Conservation (phyloP, 2,113 vertebrate genomes). For the Thinocorus orbignyianus region DNA sequence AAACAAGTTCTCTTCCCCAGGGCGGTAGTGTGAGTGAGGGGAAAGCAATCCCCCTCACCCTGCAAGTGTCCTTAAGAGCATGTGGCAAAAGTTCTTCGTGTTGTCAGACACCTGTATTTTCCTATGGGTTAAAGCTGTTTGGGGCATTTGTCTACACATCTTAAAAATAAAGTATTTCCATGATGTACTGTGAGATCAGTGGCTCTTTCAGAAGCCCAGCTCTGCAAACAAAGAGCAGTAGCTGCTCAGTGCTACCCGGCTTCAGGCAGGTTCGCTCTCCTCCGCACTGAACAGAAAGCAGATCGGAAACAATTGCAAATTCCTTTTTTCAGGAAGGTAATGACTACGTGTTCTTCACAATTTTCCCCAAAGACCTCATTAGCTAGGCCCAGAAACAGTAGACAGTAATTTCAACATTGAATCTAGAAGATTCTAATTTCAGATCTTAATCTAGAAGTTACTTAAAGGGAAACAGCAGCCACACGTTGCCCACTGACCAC, state of each 20-base stretch:
- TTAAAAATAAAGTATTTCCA: not conserved
- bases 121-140: not conserved
- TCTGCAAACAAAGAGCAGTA: not conserved
- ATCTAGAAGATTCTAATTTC: not conserved
- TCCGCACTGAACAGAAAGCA: not conserved
- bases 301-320: not conserved
- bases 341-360: not conserved
- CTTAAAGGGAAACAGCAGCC: not conserved
- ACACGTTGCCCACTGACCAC: accelerated
- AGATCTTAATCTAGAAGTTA: not conserved
- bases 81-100: not conserved
- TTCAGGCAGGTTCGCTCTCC: not conserved
- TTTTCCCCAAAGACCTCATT: not conserved
- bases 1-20: not conserved
- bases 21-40: too few relatives aligned
- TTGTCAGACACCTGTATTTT: not conserved
- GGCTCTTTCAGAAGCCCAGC: not conserved
- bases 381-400: not conserved
- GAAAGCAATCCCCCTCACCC: not conserved
- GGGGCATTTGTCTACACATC: not conserved
- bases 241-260: not conserved
- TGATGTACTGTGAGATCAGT: not conserved
- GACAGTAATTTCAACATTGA: not conserved
- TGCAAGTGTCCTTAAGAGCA: not conserved
- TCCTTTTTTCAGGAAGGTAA: not conserved